Base-by-base conservation (phyloP, 2,888 invertebrate species). In the Xestobium rufovillosum region DNA sequence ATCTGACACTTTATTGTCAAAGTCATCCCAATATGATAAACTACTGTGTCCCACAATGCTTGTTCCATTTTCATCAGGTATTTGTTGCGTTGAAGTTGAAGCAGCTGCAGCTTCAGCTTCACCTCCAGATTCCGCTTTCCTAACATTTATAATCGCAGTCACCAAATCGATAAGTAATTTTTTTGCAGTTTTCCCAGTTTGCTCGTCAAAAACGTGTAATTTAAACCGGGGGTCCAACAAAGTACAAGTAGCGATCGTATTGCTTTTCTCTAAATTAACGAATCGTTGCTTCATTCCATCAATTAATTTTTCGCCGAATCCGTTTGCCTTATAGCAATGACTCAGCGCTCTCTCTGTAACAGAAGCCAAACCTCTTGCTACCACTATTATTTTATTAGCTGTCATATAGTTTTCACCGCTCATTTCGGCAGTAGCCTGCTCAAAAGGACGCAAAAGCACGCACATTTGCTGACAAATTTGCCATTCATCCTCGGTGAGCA, bases 401-500 rank as follows among this genome's bases (percentile, higher is more conserved):
- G 23, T 19, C 6, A 19, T n/a, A 19, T 19, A 19, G 23, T 19
- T 19, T 19, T 19, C 23, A 8, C 23, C 23, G 23, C 23, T 19
- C 23, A 19, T 19, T 19, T 19, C 23, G 23, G 23, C n/a, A n/a
- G 23, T 19, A n/a, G 23, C 23, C 6, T 6, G 6, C 23, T 19
- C 23, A 28, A 51, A 34, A 4, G 49, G 51, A 32, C 47, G 29
- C 27, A 52, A 42, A 11, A 48, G 25, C 34, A 34, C 44, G 9
- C 19, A 38, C 4, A 48, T 10, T 11, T 49, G 37, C n/a, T 17
- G 19, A 11, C 49, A 14, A n/a, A 45, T 34, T 26, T 41, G 8
- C 48, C 45, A 51, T 37, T 52, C 49, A 36, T 45, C 47, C 8
- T 29, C 25, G 10, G 30, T 17, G 13, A 46, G 36, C 23, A 39